These are phyloP conservation scores for Hylaeus anthracinus DNA, from an alignment of 1,140 invertebrate genomes.

Conservation along the genomic window DNA sequence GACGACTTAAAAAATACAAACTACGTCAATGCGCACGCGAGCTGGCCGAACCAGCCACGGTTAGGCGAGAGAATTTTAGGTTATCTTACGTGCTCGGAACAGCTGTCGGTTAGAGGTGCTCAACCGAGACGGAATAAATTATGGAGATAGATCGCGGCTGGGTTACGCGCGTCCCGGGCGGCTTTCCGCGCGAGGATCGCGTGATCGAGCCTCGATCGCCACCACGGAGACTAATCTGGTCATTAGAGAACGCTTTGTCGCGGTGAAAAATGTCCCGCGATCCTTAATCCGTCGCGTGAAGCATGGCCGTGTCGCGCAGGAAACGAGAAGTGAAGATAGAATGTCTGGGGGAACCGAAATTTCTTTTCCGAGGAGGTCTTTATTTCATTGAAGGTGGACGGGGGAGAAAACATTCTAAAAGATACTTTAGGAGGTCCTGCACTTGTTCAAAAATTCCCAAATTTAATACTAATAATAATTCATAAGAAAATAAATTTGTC, in stretches of 20 bases:
- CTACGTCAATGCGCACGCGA: constrained; percentile 67
- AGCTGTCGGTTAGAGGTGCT: constrained; percentile 76
- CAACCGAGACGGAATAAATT: constrained; percentile 60
- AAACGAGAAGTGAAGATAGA: neutral
- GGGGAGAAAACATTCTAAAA: too few relatives aligned
- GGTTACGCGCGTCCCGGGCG: neutral
- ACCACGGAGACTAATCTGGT: constrained; percentile 33
- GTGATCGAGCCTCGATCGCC: constrained; percentile 38
- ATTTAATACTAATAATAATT: too few relatives aligned
- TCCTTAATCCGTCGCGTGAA: constrained; percentile 23
- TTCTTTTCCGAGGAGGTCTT: neutral
- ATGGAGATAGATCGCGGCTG: constrained; percentile 25
- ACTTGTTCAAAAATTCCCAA: too few relatives aligned
- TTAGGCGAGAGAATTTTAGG: constrained; percentile 54
- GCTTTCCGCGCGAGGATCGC: constrained; percentile 37
- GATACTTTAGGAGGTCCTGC: too few relatives aligned
- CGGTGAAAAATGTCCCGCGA: constrained; percentile 30
- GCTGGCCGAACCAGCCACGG: constrained; percentile 44
- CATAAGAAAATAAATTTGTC: too few relatives aligned
- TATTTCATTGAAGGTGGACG: neutral
- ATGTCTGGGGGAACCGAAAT: neutral
- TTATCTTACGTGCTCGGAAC: constrained; percentile 72
- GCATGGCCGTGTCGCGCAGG: neutral
- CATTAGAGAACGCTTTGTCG: constrained; percentile 46
- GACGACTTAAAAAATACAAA: constrained; percentile 66